Conservation (phyloP, 2,797 vertebrate species). For the Acomys russatus region DNA sequence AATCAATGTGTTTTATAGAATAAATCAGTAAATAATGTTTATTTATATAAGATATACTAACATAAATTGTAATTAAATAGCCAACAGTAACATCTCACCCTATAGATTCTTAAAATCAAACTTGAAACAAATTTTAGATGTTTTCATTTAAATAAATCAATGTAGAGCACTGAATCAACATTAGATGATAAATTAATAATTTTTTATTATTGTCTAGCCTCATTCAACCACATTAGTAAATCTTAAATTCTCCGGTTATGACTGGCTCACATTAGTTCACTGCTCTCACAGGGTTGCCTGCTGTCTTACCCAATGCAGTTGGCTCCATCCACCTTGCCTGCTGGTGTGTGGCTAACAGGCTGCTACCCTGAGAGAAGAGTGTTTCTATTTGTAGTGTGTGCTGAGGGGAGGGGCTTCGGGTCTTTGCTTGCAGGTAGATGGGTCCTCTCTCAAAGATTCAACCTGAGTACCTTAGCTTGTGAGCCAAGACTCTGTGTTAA, state of each 20-base stretch:
- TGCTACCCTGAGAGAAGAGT: not conserved
- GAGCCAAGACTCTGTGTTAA: constrained; percentile 41
- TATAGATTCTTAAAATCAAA: not conserved
- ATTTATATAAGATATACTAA: constrained; percentile 57
- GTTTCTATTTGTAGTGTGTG: not conserved
- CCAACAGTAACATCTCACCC: constrained; percentile 12
- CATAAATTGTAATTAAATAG: constrained; percentile 44
- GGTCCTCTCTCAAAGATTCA: not conserved
- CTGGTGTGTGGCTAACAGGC: not conserved
- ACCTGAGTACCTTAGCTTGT: not conserved
- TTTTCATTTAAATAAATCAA: constrained; percentile 5
- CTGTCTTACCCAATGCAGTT: constrained; percentile 66
- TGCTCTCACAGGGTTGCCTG: not conserved
- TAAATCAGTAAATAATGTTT: constrained; percentile 64
- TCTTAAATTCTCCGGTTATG: not conserved
- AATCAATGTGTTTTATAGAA: constrained; percentile 74
- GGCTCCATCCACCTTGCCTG: not conserved
- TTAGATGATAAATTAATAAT: not conserved
- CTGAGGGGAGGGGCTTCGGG: not conserved
- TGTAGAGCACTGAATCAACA: not conserved
- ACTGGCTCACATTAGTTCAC: not conserved
- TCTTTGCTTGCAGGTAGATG: not conserved
- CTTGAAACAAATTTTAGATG: constrained; percentile 62
- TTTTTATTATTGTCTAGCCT: constrained; percentile 25
- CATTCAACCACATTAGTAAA: not conserved